Conservation (phyloP, 2,797 vertebrate species). For the Sebastolobus alascanus region DNA sequence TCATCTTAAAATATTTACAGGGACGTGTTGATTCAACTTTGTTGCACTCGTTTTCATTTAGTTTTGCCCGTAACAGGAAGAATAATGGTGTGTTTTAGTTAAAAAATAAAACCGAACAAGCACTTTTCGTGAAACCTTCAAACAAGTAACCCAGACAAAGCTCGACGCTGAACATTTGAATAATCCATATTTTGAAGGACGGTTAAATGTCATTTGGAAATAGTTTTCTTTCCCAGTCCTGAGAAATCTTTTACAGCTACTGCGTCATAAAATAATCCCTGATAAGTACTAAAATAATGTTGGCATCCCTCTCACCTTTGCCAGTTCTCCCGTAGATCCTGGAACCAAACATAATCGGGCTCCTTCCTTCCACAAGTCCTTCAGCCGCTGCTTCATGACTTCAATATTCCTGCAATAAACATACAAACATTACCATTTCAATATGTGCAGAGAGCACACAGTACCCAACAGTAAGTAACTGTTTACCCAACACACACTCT, state of each 20-base stretch:
- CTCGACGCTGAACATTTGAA: neutral
- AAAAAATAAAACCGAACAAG: neutral
- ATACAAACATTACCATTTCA: neutral
- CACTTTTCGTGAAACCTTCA: neutral
- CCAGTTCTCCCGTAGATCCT: slow-evolving; percentile 95
- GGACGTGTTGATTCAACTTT: neutral
- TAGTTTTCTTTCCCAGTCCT: too few relatives aligned
- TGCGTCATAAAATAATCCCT: neutral
- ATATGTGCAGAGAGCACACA: neutral
- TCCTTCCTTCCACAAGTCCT: slow-evolving; percentile 93
- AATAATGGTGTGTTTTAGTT: neutral
- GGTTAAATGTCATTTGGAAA: neutral
- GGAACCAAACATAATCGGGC: slow-evolving; percentile 91
- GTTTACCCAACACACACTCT: neutral
- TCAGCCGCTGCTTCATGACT: slow-evolving; percentile 92
- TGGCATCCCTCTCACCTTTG: slow-evolving; percentile 87
- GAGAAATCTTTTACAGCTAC: neutral
- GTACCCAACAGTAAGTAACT: neutral
- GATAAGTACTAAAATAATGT: neutral
- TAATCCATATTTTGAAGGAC: neutral
- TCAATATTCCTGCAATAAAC: slow-evolving; percentile 89
- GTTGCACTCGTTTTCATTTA: neutral
- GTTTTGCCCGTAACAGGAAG: neutral
- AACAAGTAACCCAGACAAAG: neutral
- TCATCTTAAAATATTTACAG: neutral